phyloP scores from a whole-genome alignment of 1,140 invertebrate species.

The Drosophila chauvacae region DNA sequence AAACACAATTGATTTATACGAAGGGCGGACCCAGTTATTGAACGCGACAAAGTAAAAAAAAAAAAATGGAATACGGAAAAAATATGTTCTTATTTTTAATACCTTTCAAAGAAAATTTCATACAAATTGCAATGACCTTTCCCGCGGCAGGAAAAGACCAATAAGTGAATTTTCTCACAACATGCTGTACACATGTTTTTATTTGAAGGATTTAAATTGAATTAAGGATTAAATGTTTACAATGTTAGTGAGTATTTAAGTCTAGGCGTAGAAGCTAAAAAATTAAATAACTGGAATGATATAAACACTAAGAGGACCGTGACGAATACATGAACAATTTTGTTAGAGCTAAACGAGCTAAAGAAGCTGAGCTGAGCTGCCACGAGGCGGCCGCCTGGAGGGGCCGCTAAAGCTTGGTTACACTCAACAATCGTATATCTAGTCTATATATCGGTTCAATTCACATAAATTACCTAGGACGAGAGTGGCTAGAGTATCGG shows the following conservation, averaged over 20 bases:
- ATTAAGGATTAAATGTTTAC: slow-evolving; percentile 26
- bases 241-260: slow-evolving; percentile 64
- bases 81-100: neutral
- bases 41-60: slow-evolving; percentile 14
- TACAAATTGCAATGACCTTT: neutral
- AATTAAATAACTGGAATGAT: slow-evolving; percentile 73
- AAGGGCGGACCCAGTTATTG: slow-evolving; percentile 28
- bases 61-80: slow-evolving; percentile 2
- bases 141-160: neutral
- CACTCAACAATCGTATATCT: slow-evolving; percentile 35
- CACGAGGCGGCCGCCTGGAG: slow-evolving; percentile 22
- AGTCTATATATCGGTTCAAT: slow-evolving; percentile 51
- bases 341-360: slow-evolving; percentile 17
- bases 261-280: slow-evolving; percentile 60
- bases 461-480: slow-evolving; percentile 64
- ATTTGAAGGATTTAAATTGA: slow-evolving; percentile 41
- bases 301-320: slow-evolving; percentile 41
- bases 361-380: slow-evolving; percentile 28
- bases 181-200: slow-evolving; percentile 27
- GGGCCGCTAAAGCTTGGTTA: slow-evolving; percentile 67
- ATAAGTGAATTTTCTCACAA: slow-evolving; percentile 16
- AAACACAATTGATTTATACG: slow-evolving; percentile 66
- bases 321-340: slow-evolving; percentile 56
- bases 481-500: slow-evolving; percentile 44
- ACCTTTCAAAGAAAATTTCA: neutral